Evolutionary conservation across 2,888 invertebrate genomes (phyloP).

Genomic region (Coleophora flavipennella): DNA sequence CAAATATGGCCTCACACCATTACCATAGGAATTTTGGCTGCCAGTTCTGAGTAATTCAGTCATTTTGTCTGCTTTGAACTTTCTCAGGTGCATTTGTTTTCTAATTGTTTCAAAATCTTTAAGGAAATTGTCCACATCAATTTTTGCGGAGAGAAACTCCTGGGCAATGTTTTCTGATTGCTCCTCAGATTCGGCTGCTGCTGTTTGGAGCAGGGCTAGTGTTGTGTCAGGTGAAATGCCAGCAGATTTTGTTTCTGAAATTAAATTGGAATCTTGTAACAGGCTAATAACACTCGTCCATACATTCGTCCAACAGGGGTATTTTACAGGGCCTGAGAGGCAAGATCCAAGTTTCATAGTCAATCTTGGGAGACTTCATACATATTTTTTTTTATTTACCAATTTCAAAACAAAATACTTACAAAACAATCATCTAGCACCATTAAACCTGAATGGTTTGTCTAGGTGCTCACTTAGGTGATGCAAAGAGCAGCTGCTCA

Average conservation of each 20-base stretch:
- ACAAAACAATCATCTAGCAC: too few relatives aligned
- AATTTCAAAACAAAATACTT: too few relatives aligned
- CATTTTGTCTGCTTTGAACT: slow-evolving; percentile 96
- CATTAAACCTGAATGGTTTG: too few relatives aligned
- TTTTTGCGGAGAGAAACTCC: slow-evolving; percentile 82
- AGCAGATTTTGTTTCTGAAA: slow-evolving; percentile 81
- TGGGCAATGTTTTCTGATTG: slow-evolving; percentile 89
- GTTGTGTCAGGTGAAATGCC: slow-evolving; percentile 88
- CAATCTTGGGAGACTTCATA: too few relatives aligned
- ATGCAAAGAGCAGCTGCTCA: too few relatives aligned
- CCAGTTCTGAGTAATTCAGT: slow-evolving; percentile 75
- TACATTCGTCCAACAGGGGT: too few relatives aligned
- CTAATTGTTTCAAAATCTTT: slow-evolving; percentile 86
- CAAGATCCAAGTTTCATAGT: too few relatives aligned
- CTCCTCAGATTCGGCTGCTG: slow-evolving; percentile 94
- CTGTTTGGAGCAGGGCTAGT: slow-evolving; percentile 89
- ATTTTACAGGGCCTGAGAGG: too few relatives aligned
- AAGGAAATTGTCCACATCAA: slow-evolving; percentile 86
- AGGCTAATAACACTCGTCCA: too few relatives aligned
- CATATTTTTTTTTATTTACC: too few relatives aligned
- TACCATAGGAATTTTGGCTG: slow-evolving; percentile 44
- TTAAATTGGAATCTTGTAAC: background rate
- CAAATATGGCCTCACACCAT: slow-evolving; percentile 54
- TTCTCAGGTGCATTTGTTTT: slow-evolving; percentile 73
- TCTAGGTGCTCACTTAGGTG: too few relatives aligned